These are phyloP conservation scores for Melipona beecheii DNA, from an alignment of 2,888 invertebrate species.

Conservation along the genomic window DNA sequence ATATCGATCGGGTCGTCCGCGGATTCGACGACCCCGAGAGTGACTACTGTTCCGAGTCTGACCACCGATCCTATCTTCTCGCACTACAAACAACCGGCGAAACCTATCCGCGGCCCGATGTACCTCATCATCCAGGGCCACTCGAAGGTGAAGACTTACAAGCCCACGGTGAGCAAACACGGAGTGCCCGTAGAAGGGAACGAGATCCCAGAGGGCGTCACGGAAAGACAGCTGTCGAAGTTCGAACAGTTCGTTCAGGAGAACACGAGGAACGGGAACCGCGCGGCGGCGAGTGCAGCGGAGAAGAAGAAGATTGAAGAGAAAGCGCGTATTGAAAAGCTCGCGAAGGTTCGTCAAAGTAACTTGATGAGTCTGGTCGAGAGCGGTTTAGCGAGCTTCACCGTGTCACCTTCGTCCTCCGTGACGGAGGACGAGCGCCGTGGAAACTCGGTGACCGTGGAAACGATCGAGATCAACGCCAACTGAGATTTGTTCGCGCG, in stretches of 20 bases:
- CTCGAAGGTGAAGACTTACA: slow-evolving; percentile 93
- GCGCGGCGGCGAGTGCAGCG: slow-evolving; percentile 20
- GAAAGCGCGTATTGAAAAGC: slow-evolving; percentile 59
- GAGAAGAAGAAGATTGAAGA: slow-evolving; percentile 62
- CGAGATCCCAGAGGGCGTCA: slow-evolving; percentile 66
- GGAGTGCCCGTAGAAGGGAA: slow-evolving; percentile 67
- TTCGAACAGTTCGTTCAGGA: slow-evolving; percentile 76
- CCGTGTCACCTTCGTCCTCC: slow-evolving; percentile 60
- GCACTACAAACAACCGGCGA: slow-evolving; percentile 87
- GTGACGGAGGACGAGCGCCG: slow-evolving; percentile 66
- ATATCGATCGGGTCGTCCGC: slow-evolving; percentile 22
- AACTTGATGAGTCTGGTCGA: slow-evolving; percentile 75
- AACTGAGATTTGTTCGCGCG: slow-evolving; percentile 45
- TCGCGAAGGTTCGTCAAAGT: slow-evolving; percentile 55
- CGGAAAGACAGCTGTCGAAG: slow-evolving; percentile 70
- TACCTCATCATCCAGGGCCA: slow-evolving; percentile 94
- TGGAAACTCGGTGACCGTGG: slow-evolving; percentile 69
- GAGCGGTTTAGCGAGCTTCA: slow-evolving; percentile 76
- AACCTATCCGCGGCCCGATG: slow-evolving; percentile 87
- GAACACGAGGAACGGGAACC: slow-evolving; percentile 62
- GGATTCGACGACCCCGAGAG: slow-evolving; percentile 79
- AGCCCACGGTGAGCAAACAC: slow-evolving; percentile 84
- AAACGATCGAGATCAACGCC: slow-evolving; percentile 71
- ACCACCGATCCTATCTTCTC: slow-evolving; percentile 87
- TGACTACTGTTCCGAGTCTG: slow-evolving; percentile 85